phyloP scores from a whole-genome alignment of 1,140 invertebrate genomes.

The Aleiodes sp. region DNA sequence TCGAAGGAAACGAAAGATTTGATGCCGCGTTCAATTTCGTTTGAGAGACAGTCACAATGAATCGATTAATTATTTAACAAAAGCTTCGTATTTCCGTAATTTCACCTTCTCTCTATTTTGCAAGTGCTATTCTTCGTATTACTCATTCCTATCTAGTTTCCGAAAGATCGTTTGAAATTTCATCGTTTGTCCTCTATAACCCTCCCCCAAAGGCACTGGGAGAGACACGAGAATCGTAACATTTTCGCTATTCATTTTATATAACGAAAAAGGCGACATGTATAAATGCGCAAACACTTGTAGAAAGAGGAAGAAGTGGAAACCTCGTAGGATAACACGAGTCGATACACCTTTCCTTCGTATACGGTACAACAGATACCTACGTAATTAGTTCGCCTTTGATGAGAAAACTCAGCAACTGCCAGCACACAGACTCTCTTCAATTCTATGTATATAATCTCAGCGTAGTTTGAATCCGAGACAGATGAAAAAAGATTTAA shows the following conservation, averaged over 20 bases:
- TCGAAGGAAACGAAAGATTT: conserved; percentile 24
- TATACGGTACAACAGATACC: conserved; percentile 34
- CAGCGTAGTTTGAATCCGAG: conserved; percentile 11
- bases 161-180: background rate
- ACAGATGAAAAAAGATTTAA: background rate
- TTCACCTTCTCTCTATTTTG: conserved; percentile 24
- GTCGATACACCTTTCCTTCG: background rate
- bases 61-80: conserved; percentile 51
- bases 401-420: conserved; percentile 38
- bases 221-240: conserved; percentile 16
- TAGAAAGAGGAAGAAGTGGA: background rate
- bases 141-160: too few relatives aligned
- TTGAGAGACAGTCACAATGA: conserved; percentile 28
- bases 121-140: too few relatives aligned
- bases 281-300: conserved; percentile 9
- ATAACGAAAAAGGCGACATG: conserved; percentile 2
- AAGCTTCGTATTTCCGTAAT: conserved; percentile 40
- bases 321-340: background rate
- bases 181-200: too few relatives aligned
- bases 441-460: background rate
- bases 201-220: too few relatives aligned
- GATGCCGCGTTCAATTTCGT: conserved; percentile 26
- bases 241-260: conserved; percentile 14
- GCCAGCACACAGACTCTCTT: background rate
- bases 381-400: conserved; percentile 43